Evolutionary conservation across 2,888 invertebrate species (phyloP).

Genomic region (Lysandra bellargus): DNA sequence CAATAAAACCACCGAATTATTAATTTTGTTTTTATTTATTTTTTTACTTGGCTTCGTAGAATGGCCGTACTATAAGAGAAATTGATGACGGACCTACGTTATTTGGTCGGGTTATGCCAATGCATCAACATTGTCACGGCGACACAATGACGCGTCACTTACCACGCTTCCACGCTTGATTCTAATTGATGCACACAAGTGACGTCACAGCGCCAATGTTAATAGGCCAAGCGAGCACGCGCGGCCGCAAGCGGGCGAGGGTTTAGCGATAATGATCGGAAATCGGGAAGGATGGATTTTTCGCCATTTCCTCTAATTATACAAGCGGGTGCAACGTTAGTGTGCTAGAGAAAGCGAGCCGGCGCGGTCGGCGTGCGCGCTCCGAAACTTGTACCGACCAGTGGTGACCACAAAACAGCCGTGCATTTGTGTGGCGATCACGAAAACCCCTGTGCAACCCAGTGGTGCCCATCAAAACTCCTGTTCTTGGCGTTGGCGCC

Average conservation of each 20-base stretch:
- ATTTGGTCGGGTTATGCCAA: too few species aligned
- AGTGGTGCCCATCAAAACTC: background rate
- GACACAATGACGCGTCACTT: background rate
- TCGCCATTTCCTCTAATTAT: slow-evolving; percentile 30
- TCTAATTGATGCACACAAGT: background rate
- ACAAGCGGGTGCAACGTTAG: slow-evolving; percentile 12
- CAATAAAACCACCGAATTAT: too few species aligned
- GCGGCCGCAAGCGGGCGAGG: slow-evolving; percentile 4
- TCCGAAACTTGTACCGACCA: background rate
- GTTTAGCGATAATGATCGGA: background rate
- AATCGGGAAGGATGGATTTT: slow-evolving; percentile 26
- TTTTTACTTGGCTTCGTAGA: too few species aligned
- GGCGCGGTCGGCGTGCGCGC: slow-evolving; percentile 14
- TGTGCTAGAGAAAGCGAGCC: slow-evolving; percentile 18
- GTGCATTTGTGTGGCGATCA: background rate
- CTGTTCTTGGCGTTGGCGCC: background rate
- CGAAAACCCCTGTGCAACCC: background rate
- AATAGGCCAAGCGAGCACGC: background rate
- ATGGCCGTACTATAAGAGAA: too few species aligned
- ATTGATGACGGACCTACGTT: too few species aligned
- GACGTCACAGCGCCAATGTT: background rate
- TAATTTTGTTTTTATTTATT: too few species aligned
- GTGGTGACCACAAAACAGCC: background rate
- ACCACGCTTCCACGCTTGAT: background rate
- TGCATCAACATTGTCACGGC: too few species aligned